Percentiles rank a stretch among this genome's conserved stretches.
phyloP scores from a whole-genome alignment of 2,888 invertebrate genomes.

The Himalopsyche tibetana region DNA sequence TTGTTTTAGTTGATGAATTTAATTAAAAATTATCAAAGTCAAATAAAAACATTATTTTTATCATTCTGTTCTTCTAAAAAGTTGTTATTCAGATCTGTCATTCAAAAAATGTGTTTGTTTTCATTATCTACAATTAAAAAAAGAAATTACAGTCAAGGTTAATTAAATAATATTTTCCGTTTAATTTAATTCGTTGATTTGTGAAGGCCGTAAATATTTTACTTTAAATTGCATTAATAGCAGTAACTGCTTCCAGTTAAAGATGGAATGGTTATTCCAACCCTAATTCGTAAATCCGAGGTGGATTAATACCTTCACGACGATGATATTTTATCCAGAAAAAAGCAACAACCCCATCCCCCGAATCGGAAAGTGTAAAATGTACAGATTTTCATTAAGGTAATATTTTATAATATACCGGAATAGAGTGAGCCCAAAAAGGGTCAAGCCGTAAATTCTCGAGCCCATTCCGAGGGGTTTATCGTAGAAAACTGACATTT shows the following conservation, averaged over 20 bases:
- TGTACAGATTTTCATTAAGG: slow-evolving; percentile 66
- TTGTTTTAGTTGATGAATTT: no score
- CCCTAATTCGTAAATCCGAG: slow-evolving; percentile 45
- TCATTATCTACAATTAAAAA: no score
- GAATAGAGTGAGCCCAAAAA: slow-evolving; percentile 63
- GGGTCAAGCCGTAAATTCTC: slow-evolving; percentile 63
- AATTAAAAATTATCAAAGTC: no score
- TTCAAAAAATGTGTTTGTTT: no score
- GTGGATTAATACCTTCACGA: slow-evolving; percentile 62
- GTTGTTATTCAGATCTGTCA: no score
- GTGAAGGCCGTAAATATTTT: no score
- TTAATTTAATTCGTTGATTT: no score
- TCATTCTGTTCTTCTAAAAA: no score
- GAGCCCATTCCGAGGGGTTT: slow-evolving; percentile 60
- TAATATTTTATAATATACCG: slow-evolving; percentile 65
- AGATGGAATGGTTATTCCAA: neutral
- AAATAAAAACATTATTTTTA: no score
- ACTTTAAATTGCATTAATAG: no score
- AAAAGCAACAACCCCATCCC: slow-evolving; percentile 57
- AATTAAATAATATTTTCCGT: no score
- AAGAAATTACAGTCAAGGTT: no score
- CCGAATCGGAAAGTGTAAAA: slow-evolving; percentile 64
- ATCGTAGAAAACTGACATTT: slow-evolving; percentile 64
- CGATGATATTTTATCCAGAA: slow-evolving; percentile 58
- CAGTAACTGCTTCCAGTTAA: neutral